A percentile compares a stretch with the other conserved stretches of the same genome.
Conservation (phyloP, 1,140 invertebrate genomes). For the Euura lappo region DNA sequence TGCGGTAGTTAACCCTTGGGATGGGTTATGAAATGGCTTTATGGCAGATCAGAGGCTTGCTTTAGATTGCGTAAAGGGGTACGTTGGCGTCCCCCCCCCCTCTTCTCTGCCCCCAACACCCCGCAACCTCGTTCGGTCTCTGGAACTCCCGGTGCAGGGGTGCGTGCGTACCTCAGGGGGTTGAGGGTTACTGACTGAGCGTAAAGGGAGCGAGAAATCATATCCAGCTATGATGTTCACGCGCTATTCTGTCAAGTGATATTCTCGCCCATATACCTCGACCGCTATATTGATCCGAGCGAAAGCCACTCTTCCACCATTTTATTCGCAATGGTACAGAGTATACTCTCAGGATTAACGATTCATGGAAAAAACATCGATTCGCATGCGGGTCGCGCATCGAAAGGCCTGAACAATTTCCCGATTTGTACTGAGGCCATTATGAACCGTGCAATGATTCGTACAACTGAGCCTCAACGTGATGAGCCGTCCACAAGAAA, state of each 20-base stretch:
- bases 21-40: constrained; percentile 61
- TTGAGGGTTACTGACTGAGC: not conserved
- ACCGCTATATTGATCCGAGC: not conserved
- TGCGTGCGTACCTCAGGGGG: constrained; percentile 3
- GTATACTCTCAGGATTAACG: too few relatives aligned
- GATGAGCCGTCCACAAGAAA: too few relatives aligned
- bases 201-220: not conserved
- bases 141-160: not conserved
- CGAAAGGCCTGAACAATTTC: too few relatives aligned
- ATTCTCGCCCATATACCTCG: not conserved
- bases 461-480: too few relatives aligned
- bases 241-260: not conserved
- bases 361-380: too few relatives aligned
- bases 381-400: too few relatives aligned
- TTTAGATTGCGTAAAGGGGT: constrained; percentile 56
- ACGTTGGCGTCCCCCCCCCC: constrained; percentile 27
- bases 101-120: not conserved
- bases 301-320: too few relatives aligned
- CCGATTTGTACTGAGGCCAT: too few relatives aligned
- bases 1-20: constrained; percentile 53
- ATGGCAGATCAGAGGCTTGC: constrained; percentile 59
- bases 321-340: too few relatives aligned
- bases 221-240: not conserved
- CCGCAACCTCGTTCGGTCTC: not conserved
- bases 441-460: too few relatives aligned